These are phyloP conservation scores for Champsocephalus esox DNA, from an alignment of 2,797 vertebrate species.

Conservation along the genomic window DNA sequence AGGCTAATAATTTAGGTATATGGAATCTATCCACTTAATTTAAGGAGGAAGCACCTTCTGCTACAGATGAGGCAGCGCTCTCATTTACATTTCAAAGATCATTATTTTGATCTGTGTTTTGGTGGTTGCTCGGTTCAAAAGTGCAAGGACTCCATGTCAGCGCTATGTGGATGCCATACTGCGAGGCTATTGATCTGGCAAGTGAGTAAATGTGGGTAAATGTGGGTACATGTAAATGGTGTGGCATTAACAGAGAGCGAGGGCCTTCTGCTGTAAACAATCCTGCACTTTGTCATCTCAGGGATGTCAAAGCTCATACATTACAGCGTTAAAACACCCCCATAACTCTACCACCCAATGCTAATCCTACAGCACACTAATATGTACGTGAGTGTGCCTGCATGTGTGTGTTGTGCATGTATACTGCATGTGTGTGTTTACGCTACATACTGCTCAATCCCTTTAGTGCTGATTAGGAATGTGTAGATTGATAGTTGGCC, in stretches of 20 bases:
- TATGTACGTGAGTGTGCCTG: conserved; percentile 30
- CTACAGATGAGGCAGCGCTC: conserved; percentile 4
- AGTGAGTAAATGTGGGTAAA: conserved; percentile 49
- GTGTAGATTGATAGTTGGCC: conserved; percentile 81
- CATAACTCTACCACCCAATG: conserved; percentile 65
- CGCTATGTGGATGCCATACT: conserved; percentile 32
- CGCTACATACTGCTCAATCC: conserved; percentile 64
- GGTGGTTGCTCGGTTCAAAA: conserved; percentile 42
- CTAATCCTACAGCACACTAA: conserved; percentile 51
- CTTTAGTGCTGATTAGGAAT: conserved; percentile 79
- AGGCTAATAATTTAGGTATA: conserved; percentile 59
- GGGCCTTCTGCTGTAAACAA: conserved; percentile 60
- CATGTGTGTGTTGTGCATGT: conserved; percentile 41
- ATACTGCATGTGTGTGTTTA: conserved; percentile 38
- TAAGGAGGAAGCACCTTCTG: conserved; percentile 16
- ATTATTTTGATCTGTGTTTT: conserved; percentile 60
- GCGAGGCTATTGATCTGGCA: conserved; percentile 54
- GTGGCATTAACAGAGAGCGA: conserved; percentile 59
- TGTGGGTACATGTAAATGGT: conserved; percentile 63
- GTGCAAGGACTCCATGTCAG: conserved; percentile 37
- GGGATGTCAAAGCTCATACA: conserved; percentile 68
- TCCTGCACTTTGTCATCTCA: conserved; percentile 71
- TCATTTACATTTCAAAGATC: conserved; percentile 32
- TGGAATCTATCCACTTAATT: conserved; percentile 22
- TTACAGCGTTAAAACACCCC: conserved; percentile 69